Conservation (phyloP, 2,888 invertebrate genomes). For the Automeris io region DNA sequence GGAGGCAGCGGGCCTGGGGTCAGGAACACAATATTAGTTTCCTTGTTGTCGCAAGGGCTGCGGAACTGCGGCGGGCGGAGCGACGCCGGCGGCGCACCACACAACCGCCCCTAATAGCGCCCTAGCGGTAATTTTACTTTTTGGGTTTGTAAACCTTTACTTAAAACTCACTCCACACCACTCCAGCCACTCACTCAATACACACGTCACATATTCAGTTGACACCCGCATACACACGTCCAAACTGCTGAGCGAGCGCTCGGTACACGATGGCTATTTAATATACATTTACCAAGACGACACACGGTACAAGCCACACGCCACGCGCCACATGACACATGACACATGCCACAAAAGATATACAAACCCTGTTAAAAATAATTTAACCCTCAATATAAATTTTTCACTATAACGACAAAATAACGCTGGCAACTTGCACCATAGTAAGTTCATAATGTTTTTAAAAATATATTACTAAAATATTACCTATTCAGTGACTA, state of each 20-base stretch:
- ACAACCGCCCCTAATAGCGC: slow-evolving; percentile 72
- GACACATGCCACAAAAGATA: slow-evolving; percentile 52
- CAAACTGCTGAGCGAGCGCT: slow-evolving; percentile 12
- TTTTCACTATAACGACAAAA: slow-evolving; percentile 54
- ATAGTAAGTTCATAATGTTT: slow-evolving; percentile 53
- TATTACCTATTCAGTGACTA: background rate
- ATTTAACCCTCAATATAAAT: slow-evolving; percentile 36
- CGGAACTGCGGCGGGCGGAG: slow-evolving; percentile 73
- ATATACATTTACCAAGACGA: slow-evolving; percentile 16
- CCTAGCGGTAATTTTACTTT: slow-evolving; percentile 76
- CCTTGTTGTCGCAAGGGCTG: slow-evolving; percentile 78
- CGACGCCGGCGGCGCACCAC: slow-evolving; percentile 65
- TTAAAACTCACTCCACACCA: slow-evolving; percentile 49
- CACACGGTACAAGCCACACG: slow-evolving; percentile 17
- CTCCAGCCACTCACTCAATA: slow-evolving; percentile 15
- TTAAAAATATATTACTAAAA: slow-evolving; percentile 22
- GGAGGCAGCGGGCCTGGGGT: slow-evolving; percentile 53
- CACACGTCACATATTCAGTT: slow-evolving; percentile 16
- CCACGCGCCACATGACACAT: slow-evolving; percentile 18
- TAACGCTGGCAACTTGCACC: slow-evolving; percentile 65
- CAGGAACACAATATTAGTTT: slow-evolving; percentile 78
- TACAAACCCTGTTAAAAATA: slow-evolving; percentile 65
- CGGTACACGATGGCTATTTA: slow-evolving; percentile 11
- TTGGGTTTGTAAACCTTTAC: slow-evolving; percentile 77
- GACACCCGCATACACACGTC: slow-evolving; percentile 16